Base-by-base conservation (phyloP, 2,888 invertebrate genomes). In the Erynnis tages region DNA sequence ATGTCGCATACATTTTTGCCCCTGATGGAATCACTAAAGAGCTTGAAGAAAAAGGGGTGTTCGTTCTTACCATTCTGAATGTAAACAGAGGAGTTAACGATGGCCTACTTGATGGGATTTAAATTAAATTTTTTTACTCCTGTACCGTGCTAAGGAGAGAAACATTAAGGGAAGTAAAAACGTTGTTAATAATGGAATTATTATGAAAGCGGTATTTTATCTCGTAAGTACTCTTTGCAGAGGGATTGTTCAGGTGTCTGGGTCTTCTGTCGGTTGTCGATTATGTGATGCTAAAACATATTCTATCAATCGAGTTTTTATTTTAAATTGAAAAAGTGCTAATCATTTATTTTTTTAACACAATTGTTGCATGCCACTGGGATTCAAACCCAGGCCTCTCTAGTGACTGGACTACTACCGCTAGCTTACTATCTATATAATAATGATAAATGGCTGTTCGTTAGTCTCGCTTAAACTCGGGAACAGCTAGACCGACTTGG, bases 21-120 rank as follows among this genome's bases (percentile, higher is more conserved):
- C 2, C 2, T 2, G 8, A 2, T 27, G 7, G 2, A 27, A 30
- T 11, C 11, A 30, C 21, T 21, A 54, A 52, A 13, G 13, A 5
- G 6, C n/a, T 7, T 8, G 38, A 13, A 54, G 50, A 47, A 23
- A 2, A 27, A 37, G 37, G 35, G 21, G 23, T 49, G 16, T 34
- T 38, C 43, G 40, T 47, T 45, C 53, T 53, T 52, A 52, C 50
- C 48, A 50, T 50, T 43, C 49, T 54, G 41, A 56, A 53, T 58
- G 58, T 54, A 55, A 58, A 55, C 52, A 55, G 52, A 48, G 27
- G 47, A 52, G 54, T 58, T 58, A 55, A 55, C 55, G 54, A 58
- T 53, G 53, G 55, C 21, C 55, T 54, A 58, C 54, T 58, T 56
- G 56, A 55, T 54, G 54, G 54, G 56, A 56, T 53, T 56, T 58